Conservation (phyloP, 2,888 invertebrate species). For the Heliconius ethilla region DNA sequence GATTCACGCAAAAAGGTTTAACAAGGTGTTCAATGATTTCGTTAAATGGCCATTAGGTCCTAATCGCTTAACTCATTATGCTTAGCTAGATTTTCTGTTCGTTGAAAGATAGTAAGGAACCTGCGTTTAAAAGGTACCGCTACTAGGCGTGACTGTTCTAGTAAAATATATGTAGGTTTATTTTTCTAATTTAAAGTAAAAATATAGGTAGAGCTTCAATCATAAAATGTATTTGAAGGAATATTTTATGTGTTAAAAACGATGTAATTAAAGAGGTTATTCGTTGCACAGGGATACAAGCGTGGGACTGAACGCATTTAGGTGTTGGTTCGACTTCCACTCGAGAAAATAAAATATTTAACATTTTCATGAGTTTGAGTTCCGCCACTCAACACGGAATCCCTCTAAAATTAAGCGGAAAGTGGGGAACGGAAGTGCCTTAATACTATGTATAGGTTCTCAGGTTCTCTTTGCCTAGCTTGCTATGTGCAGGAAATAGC, state of each 20-base stretch:
- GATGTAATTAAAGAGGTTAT: too few species aligned
- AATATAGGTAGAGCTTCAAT: not conserved
- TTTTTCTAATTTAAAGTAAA: not conserved
- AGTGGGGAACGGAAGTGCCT: not conserved
- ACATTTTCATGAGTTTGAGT: not conserved
- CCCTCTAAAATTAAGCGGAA: not conserved
- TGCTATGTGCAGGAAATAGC: too few species aligned
- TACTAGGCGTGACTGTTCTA: not conserved
- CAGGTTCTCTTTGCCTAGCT: too few species aligned
- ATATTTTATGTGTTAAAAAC: not conserved
- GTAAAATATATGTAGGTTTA: not conserved
- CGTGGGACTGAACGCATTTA: too few species aligned
- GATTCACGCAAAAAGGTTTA: not conserved
- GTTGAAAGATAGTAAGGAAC: not conserved
- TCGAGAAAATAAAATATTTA: too few species aligned
- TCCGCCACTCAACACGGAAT: not conserved
- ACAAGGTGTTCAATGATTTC: slow-evolving; percentile 10
- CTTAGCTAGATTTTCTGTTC: not conserved
- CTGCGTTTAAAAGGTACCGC: not conserved
- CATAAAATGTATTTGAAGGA: not conserved
- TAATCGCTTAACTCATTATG: slow-evolving; percentile 10
- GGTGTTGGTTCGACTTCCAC: too few species aligned
- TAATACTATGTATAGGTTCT: not conserved
- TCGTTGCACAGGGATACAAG: too few species aligned
- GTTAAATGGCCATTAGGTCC: slow-evolving; percentile 6